phyloP scores from a whole-genome alignment of 2,888 invertebrate genomes.

The Blastobasis lacticolella region DNA sequence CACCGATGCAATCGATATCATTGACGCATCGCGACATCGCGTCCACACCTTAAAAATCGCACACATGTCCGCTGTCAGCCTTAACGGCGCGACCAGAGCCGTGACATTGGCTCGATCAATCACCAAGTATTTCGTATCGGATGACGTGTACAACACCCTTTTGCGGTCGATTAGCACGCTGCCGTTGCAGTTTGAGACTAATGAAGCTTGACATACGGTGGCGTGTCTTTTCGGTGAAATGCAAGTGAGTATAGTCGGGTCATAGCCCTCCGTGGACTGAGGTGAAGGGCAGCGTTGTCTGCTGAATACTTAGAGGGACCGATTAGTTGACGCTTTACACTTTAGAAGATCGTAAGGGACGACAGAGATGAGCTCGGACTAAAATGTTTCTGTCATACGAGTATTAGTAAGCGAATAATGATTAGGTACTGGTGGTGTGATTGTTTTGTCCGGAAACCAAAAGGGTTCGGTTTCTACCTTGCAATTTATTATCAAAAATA shows the following conservation, averaged over 20 bases:
- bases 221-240: neutral
- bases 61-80: slow-evolving; percentile 22
- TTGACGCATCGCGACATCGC: neutral
- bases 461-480: no score
- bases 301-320: slow-evolving; percentile 24
- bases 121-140: slow-evolving; percentile 3
- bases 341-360: no score
- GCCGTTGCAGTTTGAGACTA: neutral
- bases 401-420: no score
- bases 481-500: no score
- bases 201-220: neutral
- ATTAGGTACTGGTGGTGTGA: no score
- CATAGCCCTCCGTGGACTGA: slow-evolving; percentile 13
- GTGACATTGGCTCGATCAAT: slow-evolving; percentile 25
- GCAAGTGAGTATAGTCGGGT: slow-evolving; percentile 7
- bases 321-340: slow-evolving; percentile 7
- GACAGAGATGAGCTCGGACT: no score
- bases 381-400: no score
- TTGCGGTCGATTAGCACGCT: neutral
- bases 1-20: no score
- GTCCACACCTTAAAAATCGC: slow-evolving; percentile 19
- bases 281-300: slow-evolving; percentile 31
- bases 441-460: no score
- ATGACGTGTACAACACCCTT: neutral
- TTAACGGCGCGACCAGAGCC: slow-evolving; percentile 22